A percentile compares a stretch with the other conserved stretches of the same genome.
phyloP scores from a whole-genome alignment of 2,797 vertebrate genomes.

The Sitta carolinensis region DNA sequence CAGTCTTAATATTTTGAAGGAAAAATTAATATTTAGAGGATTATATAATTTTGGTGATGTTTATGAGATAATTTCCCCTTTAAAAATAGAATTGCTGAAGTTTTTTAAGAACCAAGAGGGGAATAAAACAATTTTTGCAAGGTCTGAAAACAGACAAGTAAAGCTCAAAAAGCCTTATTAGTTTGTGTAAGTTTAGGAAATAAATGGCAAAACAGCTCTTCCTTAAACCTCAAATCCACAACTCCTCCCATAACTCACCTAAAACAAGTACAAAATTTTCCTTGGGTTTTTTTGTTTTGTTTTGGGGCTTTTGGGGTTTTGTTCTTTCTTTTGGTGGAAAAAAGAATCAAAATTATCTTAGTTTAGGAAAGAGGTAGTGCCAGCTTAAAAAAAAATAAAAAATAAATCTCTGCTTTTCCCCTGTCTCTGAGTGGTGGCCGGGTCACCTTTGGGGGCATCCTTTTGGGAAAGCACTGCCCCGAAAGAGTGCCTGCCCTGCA shows the following conservation, averaged over 20 bases:
- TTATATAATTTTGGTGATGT: background rate
- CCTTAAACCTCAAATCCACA: background rate
- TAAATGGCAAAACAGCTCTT: background rate
- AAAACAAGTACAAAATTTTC: rapidly evolving
- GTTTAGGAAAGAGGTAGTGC: background rate
- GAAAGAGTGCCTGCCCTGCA: constrained; percentile 64
- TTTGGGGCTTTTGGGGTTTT: background rate
- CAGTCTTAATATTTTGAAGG: background rate
- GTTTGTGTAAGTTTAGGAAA: background rate
- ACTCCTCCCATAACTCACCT: background rate
- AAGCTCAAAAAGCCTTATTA: background rate
- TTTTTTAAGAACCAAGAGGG: too few species aligned
- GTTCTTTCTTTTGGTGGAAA: rapidly evolving
- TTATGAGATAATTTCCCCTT: background rate
- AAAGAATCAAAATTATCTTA: background rate
- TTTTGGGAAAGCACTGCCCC: background rate
- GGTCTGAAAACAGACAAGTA: background rate
- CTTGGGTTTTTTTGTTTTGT: background rate
- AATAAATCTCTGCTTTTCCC: rapidly evolving
- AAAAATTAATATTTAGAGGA: background rate
- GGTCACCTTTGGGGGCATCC: background rate
- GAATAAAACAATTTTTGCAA: background rate
- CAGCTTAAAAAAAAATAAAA: background rate
- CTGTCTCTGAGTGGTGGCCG: background rate
- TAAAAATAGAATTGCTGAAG: background rate